A percentile compares a stretch with the other conserved stretches of the same genome.
phyloP scores from a whole-genome alignment of 2,797 vertebrate species.

The Dallia pectoralis region DNA sequence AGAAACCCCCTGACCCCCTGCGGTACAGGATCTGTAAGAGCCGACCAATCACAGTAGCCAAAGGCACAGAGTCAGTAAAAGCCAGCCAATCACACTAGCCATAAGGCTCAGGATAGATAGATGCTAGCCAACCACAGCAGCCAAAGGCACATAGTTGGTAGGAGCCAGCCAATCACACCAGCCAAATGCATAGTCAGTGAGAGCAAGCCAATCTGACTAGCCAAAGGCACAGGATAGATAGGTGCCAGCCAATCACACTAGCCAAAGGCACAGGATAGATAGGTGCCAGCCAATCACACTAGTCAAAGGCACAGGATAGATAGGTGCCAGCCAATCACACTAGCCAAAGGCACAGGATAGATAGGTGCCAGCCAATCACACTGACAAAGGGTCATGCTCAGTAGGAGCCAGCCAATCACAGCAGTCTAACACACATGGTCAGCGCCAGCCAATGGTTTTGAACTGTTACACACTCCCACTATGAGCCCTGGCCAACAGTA shows the following conservation, averaged over 20 bases:
- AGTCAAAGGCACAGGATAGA: neutral
- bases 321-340: neutral
- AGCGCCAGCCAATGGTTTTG: neutral
- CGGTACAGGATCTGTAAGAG: slow-evolving; percentile 4
- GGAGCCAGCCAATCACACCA: slow-evolving; percentile 10
- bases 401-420: slow-evolving; percentile 13
- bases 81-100: neutral
- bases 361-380: slow-evolving; percentile 11
- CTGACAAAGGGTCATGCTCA: neutral
- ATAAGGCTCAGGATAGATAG: neutral
- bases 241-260: slow-evolving; percentile 9
- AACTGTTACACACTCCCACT: no score
- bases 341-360: neutral
- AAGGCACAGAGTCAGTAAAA: neutral
- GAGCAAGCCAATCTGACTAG: neutral
- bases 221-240: no score
- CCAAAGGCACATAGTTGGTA: neutral
- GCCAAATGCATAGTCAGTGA: neutral
- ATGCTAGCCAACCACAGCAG: slow-evolving; percentile 9
- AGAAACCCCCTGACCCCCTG: slow-evolving; percentile 31
- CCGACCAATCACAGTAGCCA: neutral
- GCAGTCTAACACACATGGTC: neutral
- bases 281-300: neutral
- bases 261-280: neutral
- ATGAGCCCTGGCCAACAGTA: no score